Evolutionary conservation across 1,140 invertebrate species (phyloP).

Genomic region (Venustaconcha ellipsiformis): DNA sequence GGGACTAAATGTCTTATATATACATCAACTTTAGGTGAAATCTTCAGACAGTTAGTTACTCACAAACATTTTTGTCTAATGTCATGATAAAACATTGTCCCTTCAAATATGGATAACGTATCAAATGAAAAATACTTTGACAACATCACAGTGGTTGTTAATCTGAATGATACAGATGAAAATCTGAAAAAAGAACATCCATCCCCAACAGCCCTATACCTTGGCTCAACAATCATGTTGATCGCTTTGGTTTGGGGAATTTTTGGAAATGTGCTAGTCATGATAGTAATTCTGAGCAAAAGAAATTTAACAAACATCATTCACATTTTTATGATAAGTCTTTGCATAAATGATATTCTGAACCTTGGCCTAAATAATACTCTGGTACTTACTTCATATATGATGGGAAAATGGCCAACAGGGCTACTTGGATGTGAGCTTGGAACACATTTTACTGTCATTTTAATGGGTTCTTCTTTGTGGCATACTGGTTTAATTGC

Average conservation of each 20-base stretch:
- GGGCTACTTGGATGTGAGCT: slow-evolving; percentile 61
- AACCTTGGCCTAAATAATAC: slow-evolving; percentile 66
- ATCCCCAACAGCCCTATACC: slow-evolving; percentile 49
- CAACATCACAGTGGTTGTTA: too few relatives aligned
- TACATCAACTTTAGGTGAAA: too few relatives aligned
- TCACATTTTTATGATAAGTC: slow-evolving; percentile 66
- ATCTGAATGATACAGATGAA: too few relatives aligned
- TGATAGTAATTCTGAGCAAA: slow-evolving; percentile 50
- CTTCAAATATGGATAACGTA: too few relatives aligned
- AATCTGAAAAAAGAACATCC: slow-evolving; percentile 18
- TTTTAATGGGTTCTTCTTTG: slow-evolving; percentile 64
- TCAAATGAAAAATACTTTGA: too few relatives aligned
- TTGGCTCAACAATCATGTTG: slow-evolving; percentile 57
- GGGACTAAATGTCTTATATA: too few relatives aligned
- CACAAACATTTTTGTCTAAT: too few relatives aligned
- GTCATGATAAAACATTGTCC: too few relatives aligned
- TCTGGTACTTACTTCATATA: slow-evolving; percentile 66
- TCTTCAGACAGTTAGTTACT: too few relatives aligned
- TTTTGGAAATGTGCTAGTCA: slow-evolving; percentile 59
- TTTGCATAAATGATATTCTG: slow-evolving; percentile 68
- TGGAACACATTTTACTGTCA: slow-evolving; percentile 62
- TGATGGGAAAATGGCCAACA: slow-evolving; percentile 57
- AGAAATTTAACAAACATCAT: slow-evolving; percentile 62
- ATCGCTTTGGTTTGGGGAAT: slow-evolving; percentile 53
- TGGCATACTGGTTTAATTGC: slow-evolving; percentile 68